Evolutionary conservation across 2,113 vertebrate species (phyloP), one percentile per base, ranked within the genome.

Genomic region (Arizona elegans): DNA sequence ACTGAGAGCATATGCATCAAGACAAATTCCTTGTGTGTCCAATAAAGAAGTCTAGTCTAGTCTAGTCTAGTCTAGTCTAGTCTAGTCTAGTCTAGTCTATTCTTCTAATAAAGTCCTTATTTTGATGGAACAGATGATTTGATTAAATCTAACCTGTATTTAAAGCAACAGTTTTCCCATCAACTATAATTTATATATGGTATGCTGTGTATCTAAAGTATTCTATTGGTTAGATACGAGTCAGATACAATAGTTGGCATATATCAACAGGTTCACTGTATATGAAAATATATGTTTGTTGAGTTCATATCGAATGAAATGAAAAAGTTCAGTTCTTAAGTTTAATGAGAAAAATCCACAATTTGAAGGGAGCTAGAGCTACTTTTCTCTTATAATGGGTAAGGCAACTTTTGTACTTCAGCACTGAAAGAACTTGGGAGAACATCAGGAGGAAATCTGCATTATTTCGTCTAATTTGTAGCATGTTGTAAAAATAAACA

Each of bases 401-500:
- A 94, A 94, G 81, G 50, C 88, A 86, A 87, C 65, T 75, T 92
- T n/a, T 86, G 89, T 90, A 92, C 88, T 94, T 92, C 62, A 85
- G 89, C 87, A 52, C 26, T 94, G 93, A 87, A 91, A 95, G 94
- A 55, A 87, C 92, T 92, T 93, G 92, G 93, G 1, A 75, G 93
- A 96, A 91, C 95, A 94, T 94, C 92, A 91, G n/a, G 92, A 94
- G 94, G 88, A 94, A 95, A 92, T 86, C 90, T 93, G n/a, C 92
- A 65, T 93, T 93, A 94, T 93, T 96, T 95, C 91, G 85, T 94
- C 91, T 96, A 95, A 94, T 91, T 95, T 92, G 95, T 94, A 95
- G 95, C 58, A 70, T 96, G 95, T 96, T 95, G 92, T 96, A 95
- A 95, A 97, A 97, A 97, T 95, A 97, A 97, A 97, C 95, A 97